phyloP scores from a whole-genome alignment of 2,113 vertebrate species.

The Pimephales promelas region DNA sequence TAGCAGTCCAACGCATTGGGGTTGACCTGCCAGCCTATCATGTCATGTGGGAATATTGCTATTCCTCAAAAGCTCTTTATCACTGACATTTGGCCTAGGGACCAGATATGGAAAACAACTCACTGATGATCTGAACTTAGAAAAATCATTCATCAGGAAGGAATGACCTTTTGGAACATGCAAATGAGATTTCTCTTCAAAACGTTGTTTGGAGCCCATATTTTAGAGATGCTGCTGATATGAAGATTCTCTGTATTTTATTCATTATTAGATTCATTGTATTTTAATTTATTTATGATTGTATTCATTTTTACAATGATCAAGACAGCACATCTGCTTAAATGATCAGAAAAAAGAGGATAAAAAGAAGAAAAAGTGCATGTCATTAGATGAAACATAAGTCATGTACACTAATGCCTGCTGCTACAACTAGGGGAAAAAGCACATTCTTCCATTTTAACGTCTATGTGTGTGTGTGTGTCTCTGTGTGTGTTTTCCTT shows the following conservation, averaged over 20 bases:
- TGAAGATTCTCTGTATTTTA: background rate
- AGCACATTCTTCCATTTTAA: background rate
- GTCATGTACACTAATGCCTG: background rate
- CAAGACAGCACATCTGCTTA: slow-evolving; percentile 9
- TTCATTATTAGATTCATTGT: background rate
- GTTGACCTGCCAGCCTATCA: background rate
- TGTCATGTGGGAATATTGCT: background rate
- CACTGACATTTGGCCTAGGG: background rate
- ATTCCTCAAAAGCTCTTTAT: slow-evolving; percentile 16
- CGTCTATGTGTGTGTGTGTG: background rate
- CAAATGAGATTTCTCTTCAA: slow-evolving; percentile 1
- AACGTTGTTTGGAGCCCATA: background rate
- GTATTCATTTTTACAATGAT: background rate
- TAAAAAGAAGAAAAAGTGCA: background rate
- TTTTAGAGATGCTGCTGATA: slow-evolving; percentile 12
- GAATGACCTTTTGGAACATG: background rate
- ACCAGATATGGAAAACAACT: slow-evolving; percentile 6
- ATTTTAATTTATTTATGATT: background rate
- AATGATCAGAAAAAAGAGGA: background rate
- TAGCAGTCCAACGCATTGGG: background rate
- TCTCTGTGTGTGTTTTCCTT: background rate
- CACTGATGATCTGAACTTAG: slow-evolving; percentile 10
- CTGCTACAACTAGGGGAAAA: slow-evolving; percentile 3
- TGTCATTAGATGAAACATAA: background rate
- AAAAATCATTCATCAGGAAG: background rate